Conservation (phyloP, 1,140 invertebrate species). For the Ceratitis capitata region DNA sequence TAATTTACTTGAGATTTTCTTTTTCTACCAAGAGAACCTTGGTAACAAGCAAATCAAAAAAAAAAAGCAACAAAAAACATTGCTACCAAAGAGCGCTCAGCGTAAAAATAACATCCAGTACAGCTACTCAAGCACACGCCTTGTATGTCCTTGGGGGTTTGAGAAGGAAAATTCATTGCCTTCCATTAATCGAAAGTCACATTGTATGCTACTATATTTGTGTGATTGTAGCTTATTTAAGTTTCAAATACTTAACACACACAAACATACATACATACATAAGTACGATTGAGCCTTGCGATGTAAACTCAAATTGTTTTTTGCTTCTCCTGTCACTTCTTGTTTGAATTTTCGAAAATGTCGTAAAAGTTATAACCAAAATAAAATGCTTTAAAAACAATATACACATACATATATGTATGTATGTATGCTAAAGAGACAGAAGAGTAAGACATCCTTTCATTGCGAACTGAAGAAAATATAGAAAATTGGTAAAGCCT, state of each 20-base stretch:
- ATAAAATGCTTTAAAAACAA: neutral
- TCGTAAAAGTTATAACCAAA: neutral
- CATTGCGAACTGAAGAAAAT: neutral
- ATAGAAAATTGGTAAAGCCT: too few relatives aligned
- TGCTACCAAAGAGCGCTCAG: neutral
- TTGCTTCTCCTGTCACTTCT: neutral
- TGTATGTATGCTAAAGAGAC: neutral
- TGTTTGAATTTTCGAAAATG: neutral
- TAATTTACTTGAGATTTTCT: neutral
- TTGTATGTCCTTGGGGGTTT: constrained; percentile 1
- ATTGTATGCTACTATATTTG: neutral
- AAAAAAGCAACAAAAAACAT: too few relatives aligned
- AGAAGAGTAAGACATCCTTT: neutral
- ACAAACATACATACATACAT: neutral
- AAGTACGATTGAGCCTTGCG: neutral
- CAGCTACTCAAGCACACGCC: neutral
- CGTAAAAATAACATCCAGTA: neutral
- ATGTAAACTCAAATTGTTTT: neutral
- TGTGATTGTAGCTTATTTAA: neutral
- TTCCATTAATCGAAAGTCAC: neutral
- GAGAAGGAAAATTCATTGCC: neutral
- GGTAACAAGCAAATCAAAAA: neutral
- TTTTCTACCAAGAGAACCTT: neutral
- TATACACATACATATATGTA: too few relatives aligned
- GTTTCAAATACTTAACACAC: neutral